These are phyloP conservation scores for Melitaea athalia DNA, from an alignment of 2,888 invertebrate genomes.

Conservation along the genomic window DNA sequence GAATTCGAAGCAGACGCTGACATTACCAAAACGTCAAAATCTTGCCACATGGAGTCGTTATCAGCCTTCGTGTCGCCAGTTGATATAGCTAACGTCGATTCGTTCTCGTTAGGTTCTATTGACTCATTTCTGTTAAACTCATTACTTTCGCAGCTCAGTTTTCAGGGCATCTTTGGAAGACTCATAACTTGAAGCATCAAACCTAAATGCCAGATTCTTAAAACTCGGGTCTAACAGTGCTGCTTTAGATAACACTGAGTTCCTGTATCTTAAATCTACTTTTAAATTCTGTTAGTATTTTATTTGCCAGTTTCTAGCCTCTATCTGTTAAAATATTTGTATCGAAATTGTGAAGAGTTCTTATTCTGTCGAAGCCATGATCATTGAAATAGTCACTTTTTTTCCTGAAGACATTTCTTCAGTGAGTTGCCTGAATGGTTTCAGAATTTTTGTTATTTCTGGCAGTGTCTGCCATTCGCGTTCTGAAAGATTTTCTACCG, in stretches of 20 bases:
- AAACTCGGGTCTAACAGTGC: slow-evolving; percentile 41
- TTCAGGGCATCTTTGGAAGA: slow-evolving; percentile 35
- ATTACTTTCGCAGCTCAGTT: slow-evolving; percentile 44
- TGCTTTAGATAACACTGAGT: slow-evolving; percentile 41
- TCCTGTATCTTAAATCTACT: slow-evolving; percentile 43
- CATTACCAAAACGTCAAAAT: slow-evolving; percentile 38
- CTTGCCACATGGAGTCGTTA: slow-evolving; percentile 38
- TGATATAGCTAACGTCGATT: slow-evolving; percentile 37
- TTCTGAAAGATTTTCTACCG: slow-evolving; percentile 42
- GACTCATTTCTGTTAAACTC: slow-evolving; percentile 36
- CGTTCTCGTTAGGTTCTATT: slow-evolving; percentile 32
- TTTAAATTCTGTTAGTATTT: slow-evolving; percentile 43
- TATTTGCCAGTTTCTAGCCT: slow-evolving; percentile 30
- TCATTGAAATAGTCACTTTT: slow-evolving; percentile 41
- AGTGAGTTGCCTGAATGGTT: slow-evolving; percentile 41
- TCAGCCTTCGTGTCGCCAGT: slow-evolving; percentile 33
- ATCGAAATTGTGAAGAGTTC: slow-evolving; percentile 35
- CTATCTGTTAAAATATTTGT: slow-evolving; percentile 28
- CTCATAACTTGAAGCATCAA: slow-evolving; percentile 34
- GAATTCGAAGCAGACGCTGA: slow-evolving; percentile 36
- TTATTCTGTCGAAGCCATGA: slow-evolving; percentile 39
- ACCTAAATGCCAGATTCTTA: slow-evolving; percentile 43
- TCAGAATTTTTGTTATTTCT: slow-evolving; percentile 44
- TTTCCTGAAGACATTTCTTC: slow-evolving; percentile 43
- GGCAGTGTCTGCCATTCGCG: slow-evolving; percentile 42